Conservation (phyloP, 1,140 invertebrate genomes). For the Hetaerina americana region DNA sequence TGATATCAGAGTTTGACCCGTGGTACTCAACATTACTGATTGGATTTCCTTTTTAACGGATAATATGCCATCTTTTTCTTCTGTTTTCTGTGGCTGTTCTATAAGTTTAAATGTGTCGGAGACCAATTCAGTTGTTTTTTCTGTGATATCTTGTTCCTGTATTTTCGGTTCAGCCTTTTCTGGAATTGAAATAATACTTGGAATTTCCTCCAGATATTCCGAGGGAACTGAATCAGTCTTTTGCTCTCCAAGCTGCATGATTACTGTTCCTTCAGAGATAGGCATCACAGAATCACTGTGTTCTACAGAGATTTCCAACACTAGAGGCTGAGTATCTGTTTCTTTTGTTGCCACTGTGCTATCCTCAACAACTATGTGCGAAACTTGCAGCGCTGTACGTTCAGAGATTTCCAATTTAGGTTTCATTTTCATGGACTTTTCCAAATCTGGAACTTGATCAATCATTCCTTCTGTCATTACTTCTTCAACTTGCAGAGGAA, state of each 20-base stretch:
- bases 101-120: no score
- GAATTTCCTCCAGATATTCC: no score
- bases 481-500: constrained; percentile 10
- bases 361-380: not conserved
- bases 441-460: constrained; percentile 8
- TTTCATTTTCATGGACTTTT: constrained; percentile 11
- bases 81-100: constrained; percentile 21
- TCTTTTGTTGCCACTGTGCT: not conserved
- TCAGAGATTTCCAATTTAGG: not conserved
- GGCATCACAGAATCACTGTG: not conserved
- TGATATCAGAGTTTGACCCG: not conserved
- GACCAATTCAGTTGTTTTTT: no score
- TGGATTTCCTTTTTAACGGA: constrained; percentile 19
- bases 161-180: no score
- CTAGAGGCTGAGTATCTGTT: not conserved
- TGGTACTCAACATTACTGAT: no score
- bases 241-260: not conserved
- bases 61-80: constrained; percentile 19
- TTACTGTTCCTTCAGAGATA: not conserved
- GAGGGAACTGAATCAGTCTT: constrained; percentile 19
- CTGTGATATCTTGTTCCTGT: no score
- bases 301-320: not conserved
- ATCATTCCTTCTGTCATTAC: constrained; percentile 7
- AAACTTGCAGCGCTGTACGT: not conserved
- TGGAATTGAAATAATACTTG: no score